Evolutionary conservation across 2,113 vertebrate species (phyloP).

Genomic region (Mesocricetus auratus): DNA sequence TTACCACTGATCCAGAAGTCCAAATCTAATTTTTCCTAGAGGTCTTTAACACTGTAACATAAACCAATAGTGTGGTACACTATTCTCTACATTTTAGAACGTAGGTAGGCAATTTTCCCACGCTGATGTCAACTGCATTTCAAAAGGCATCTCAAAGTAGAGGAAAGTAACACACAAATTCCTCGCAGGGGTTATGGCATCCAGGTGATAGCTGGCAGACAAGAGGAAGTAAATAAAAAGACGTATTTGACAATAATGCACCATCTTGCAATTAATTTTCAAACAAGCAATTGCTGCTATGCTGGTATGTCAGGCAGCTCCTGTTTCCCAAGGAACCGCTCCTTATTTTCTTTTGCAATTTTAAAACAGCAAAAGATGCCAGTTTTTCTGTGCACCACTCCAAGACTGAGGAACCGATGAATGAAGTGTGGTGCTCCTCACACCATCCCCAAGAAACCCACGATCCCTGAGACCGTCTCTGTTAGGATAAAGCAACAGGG

Average conservation of each 20-base stretch:
- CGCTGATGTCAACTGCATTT: conserved; percentile 19
- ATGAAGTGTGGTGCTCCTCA: neutral
- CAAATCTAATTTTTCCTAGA: neutral
- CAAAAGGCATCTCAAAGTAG: neutral
- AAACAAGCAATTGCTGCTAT: neutral
- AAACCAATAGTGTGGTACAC: neutral
- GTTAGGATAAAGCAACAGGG: too few species aligned
- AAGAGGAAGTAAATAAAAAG: neutral
- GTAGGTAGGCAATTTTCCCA: neutral
- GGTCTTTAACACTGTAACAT: neutral
- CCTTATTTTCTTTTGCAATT: neutral
- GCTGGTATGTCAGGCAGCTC: neutral
- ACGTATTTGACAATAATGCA: conserved; percentile 18
- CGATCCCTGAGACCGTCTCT: neutral
- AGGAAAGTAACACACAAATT: conserved; percentile 22
- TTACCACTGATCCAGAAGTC: neutral
- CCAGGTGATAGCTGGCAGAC: neutral
- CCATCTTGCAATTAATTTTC: conserved; percentile 17
- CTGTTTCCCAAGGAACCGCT: neutral
- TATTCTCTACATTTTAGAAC: neutral
- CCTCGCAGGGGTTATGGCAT: neutral
- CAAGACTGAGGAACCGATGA: neutral
- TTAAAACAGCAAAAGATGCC: neutral
- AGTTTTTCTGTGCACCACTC: neutral
- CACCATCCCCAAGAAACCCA: neutral